Percentiles rank a stretch among this genome's conserved stretches.
phyloP scores from a whole-genome alignment of 2,888 invertebrate genomes.

The Norana najaformis region DNA sequence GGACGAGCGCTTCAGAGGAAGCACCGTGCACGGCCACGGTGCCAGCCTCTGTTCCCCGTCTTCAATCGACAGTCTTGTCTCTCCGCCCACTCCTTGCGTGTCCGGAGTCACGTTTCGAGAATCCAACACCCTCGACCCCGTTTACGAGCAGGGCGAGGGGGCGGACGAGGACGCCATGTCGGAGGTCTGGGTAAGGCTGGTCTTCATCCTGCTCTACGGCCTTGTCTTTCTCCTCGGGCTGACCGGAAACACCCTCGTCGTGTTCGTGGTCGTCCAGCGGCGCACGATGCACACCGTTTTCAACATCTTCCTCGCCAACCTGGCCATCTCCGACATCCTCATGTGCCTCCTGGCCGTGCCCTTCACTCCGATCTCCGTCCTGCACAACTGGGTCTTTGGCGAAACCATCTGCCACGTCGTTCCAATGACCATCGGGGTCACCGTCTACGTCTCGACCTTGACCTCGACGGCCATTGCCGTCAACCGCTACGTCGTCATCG shows the following conservation, averaged over 20 bases:
- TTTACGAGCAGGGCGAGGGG: not conserved
- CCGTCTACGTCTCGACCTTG: conserved; percentile 94
- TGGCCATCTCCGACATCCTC: conserved; percentile 91
- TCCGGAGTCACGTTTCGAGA: not conserved
- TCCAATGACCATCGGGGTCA: conserved; percentile 80
- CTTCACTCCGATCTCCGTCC: conserved; percentile 90
- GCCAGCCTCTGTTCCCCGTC: not conserved
- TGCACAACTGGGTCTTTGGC: conserved; percentile 90
- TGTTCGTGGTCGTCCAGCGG: conserved; percentile 83
- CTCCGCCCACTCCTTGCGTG: not conserved
- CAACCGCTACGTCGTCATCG: conserved; percentile 94
- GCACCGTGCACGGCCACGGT: not conserved
- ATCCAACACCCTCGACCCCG: not conserved
- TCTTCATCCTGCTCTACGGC: conserved; percentile 66
- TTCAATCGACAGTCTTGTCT: not conserved
- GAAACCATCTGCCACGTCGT: conserved; percentile 86
- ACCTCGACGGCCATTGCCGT: conserved; percentile 96
- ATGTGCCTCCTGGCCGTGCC: conserved; percentile 91
- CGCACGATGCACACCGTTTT: conserved; percentile 96
- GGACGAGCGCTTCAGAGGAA: not conserved
- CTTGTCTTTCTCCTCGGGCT: conserved; percentile 81
- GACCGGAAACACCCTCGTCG: conserved; percentile 71
- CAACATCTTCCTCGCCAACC: conserved; percentile 92
- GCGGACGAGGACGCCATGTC: not conserved
- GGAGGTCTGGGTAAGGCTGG: not conserved